These are phyloP conservation scores for Nibea albiflora DNA, from an alignment of 2,113 vertebrate species.

Conservation along the genomic window DNA sequence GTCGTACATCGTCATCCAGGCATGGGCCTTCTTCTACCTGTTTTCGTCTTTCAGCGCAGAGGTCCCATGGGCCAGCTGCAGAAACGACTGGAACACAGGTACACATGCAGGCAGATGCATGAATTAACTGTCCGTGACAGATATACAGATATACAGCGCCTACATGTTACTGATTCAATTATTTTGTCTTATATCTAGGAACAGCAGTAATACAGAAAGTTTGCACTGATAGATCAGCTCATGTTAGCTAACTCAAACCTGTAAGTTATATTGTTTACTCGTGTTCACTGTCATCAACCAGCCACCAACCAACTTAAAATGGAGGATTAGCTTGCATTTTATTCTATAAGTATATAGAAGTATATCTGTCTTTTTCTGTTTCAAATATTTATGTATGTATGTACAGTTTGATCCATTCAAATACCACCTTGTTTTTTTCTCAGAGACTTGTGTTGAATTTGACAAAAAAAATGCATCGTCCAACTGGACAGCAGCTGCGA, in stretches of 20 bases:
- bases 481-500: conserved; percentile 76
- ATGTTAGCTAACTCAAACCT: not conserved
- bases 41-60: conserved; percentile 89
- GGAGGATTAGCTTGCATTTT: too few relatives aligned
- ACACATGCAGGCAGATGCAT: not conserved
- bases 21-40: conserved; percentile 90
- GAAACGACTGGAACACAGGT: conserved; percentile 92
- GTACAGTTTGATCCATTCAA: conserved; percentile 1
- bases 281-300: not conserved
- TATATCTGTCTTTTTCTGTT: not conserved
- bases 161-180: not conserved
- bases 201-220: not conserved
- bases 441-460: conserved; percentile 88
- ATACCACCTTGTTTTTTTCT: conserved; percentile 17
- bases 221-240: too few relatives aligned
- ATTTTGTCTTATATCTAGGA: not conserved
- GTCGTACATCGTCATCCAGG: conserved; percentile 81
- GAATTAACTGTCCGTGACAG: not conserved
- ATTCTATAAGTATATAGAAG: not conserved
- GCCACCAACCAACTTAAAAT: too few relatives aligned
- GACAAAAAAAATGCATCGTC: conserved; percentile 76
- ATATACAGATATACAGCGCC: not conserved
- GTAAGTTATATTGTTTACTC: not conserved
- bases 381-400: not conserved
- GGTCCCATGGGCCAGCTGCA: conserved; percentile 91